Evolutionary conservation across 2,797 vertebrate species (phyloP).

Genomic region (Loriculus beryllinus): DNA sequence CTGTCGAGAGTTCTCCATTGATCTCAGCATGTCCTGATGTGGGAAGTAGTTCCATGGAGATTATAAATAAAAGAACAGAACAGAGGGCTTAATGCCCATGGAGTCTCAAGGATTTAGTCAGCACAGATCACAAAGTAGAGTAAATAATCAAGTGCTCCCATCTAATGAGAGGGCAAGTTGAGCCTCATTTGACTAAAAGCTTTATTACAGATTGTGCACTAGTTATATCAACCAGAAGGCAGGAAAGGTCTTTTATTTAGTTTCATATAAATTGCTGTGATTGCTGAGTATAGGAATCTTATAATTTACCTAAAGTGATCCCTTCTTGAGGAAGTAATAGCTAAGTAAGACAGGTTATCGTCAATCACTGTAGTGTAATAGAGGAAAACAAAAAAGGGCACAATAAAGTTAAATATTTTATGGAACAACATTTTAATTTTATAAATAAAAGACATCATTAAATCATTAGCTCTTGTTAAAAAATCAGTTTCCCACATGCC

Average conservation of each 20-base stretch:
- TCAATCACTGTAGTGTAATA: not conserved
- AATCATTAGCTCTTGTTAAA: not conserved
- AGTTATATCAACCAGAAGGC: not conserved
- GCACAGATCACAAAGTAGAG: not conserved
- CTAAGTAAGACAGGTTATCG: not conserved
- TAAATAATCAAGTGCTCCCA: not conserved
- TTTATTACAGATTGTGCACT: slow-evolving; percentile 21
- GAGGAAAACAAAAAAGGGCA: not conserved
- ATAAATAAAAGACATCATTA: not conserved
- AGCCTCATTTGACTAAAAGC: slow-evolving; percentile 19
- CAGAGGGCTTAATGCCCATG: not conserved
- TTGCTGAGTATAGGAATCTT: not conserved
- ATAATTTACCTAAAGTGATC: not conserved
- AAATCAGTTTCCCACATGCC: not conserved
- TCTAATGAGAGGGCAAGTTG: slow-evolving; percentile 1
- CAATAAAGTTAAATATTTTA: not conserved
- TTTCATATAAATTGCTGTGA: not conserved
- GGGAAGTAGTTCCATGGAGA: not conserved
- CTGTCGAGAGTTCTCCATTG: not conserved
- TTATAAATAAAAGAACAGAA: not conserved
- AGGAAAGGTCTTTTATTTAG: not conserved
- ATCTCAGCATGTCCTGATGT: not conserved
- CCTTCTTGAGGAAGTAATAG: not conserved
- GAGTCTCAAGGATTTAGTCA: not conserved
- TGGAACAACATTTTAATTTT: not conserved